Conservation (phyloP, 2,797 vertebrate genomes). For the Clarias fuscus region DNA sequence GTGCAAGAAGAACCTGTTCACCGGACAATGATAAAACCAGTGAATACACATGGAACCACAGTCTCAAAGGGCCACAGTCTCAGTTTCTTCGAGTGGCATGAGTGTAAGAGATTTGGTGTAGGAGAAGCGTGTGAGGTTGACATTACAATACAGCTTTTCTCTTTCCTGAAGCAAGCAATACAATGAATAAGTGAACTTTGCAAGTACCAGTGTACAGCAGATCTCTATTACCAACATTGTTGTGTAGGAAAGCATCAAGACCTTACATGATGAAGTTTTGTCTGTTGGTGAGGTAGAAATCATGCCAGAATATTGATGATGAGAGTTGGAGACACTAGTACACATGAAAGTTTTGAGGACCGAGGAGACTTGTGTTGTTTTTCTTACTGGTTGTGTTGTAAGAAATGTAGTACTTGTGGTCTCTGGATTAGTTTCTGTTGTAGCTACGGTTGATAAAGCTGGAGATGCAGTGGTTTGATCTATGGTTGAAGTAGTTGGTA, state of each 20-base stretch:
- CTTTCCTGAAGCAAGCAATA: constrained; percentile 63
- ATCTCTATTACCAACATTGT: constrained; percentile 66
- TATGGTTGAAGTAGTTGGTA: neutral
- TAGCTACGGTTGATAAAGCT: neutral
- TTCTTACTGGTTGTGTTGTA: neutral
- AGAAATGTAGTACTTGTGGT: neutral
- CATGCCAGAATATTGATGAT: neutral
- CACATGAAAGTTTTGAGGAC: constrained; percentile 52
- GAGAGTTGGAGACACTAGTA: constrained; percentile 25
- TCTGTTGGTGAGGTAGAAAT: constrained; percentile 17
- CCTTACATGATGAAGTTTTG: constrained; percentile 61
- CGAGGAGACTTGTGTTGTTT: constrained; percentile 11
- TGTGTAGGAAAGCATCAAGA: constrained; percentile 60
- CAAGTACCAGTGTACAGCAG: constrained; percentile 63
- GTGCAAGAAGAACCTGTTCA: too few species aligned
- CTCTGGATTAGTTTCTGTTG: neutral
- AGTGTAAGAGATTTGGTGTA: constrained; percentile 69
- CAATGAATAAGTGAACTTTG: constrained; percentile 63
- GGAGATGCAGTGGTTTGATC: constrained; percentile 13
- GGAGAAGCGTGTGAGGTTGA: constrained; percentile 71
- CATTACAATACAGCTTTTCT: constrained; percentile 53
- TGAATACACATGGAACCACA: neutral
- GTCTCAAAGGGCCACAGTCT: constrained; percentile 57
- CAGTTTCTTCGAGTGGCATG: constrained; percentile 60
- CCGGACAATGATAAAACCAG: neutral